Percentiles rank a stretch among this genome's conserved stretches.
Conservation (phyloP, 2,888 invertebrate genomes). For the Mayetiola destructor region DNA sequence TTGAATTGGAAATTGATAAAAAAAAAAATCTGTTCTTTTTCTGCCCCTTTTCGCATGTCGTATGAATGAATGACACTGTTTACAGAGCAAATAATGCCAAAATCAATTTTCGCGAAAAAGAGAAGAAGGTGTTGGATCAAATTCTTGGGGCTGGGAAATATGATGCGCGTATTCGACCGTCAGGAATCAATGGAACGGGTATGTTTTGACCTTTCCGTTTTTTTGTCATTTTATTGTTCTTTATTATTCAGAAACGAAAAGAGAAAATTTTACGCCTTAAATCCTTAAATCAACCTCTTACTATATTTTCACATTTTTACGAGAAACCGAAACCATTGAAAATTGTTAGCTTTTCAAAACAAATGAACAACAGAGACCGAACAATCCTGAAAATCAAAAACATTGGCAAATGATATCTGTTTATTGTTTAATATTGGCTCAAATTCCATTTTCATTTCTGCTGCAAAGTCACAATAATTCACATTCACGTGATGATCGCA, state of each 20-base stretch:
- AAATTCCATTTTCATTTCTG: no score
- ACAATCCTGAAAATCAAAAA: no score
- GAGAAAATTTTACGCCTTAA: no score
- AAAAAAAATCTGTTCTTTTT: neutral
- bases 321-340: no score
- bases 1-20: neutral
- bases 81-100: constrained; percentile 62
- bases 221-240: neutral
- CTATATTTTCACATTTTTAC: no score
- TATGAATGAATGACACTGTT: constrained; percentile 18
- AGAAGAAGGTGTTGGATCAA: constrained; percentile 85
- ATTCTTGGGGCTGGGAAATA: constrained; percentile 82
- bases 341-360: neutral
- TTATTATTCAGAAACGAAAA: no score
- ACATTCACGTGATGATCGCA: no score
- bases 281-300: no score
- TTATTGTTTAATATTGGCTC: no score
- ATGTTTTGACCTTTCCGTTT: constrained; percentile 29
- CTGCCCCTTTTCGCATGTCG: neutral
- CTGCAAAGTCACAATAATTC: no score
- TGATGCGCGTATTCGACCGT: constrained; percentile 85
- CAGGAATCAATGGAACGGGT: constrained; percentile 91
- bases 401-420: no score
- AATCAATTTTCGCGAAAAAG: constrained; percentile 85
- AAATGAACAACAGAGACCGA: no score